phyloP scores from a whole-genome alignment of 1,140 invertebrate genomes.

The Trypoxylus dichotomus region DNA sequence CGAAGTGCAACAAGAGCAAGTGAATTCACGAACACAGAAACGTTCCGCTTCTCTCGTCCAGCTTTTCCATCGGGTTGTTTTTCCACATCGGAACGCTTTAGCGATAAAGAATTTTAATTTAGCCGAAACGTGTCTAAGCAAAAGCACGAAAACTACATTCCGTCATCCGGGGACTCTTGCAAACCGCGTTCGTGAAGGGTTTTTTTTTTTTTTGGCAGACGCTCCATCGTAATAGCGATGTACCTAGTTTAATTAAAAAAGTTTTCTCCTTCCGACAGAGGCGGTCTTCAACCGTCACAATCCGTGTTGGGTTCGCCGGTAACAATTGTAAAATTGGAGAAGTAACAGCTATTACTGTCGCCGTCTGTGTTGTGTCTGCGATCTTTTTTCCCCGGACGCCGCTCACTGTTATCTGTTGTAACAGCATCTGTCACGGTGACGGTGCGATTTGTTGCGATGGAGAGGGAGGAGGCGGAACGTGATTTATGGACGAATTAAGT shows the following conservation, averaged over 20 bases:
- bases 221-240: background rate
- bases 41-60: background rate
- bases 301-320: background rate
- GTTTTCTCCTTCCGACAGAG: background rate
- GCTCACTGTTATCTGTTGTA: constrained; percentile 6
- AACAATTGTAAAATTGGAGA: background rate
- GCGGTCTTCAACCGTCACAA: background rate
- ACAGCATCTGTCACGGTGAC: constrained; percentile 17
- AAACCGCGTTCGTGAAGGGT: background rate
- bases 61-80: background rate
- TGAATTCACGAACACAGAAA: background rate
- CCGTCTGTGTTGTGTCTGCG: background rate
- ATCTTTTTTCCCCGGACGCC: background rate
- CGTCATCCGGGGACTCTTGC: background rate
- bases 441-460: background rate
- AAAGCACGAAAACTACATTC: background rate
- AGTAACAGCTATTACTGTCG: background rate
- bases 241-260: constrained; percentile 15
- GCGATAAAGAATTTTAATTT: constrained; percentile 10
- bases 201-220: background rate
- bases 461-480: background rate
- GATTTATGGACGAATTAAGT: constrained; percentile 6
- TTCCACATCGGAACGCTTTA: background rate
- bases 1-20: no score
- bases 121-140: background rate